Evolutionary conservation across 2,888 invertebrate genomes (phyloP).

Genomic region (Cremastobaeus sp.): DNA sequence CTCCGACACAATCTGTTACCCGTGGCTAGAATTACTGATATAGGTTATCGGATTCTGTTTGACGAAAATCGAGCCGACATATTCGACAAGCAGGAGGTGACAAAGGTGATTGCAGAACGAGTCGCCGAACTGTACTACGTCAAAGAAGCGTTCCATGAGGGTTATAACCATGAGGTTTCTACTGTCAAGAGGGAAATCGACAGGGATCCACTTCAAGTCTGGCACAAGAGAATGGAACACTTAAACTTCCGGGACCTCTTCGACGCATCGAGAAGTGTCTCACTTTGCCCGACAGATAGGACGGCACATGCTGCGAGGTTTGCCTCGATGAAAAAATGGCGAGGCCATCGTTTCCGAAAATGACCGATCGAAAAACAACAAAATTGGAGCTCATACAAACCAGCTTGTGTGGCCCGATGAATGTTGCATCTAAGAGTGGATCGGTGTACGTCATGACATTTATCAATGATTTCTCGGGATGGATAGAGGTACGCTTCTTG

Average conservation of each 20-base stretch:
- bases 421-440: constrained; percentile 55
- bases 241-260: constrained; percentile 15
- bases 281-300: constrained; percentile 1
- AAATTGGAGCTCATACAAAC: constrained; percentile 60
- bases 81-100: too few relatives aligned
- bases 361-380: constrained; percentile 28
- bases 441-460: constrained; percentile 61
- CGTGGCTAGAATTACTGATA: constrained; percentile 31
- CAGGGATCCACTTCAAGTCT: too few relatives aligned
- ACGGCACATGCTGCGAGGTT: constrained; percentile 35
- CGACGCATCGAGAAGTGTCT: constrained; percentile 10
- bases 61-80: constrained; percentile 9
- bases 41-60: constrained; percentile 12
- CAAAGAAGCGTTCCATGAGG: too few relatives aligned
- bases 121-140: neutral
- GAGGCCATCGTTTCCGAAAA: constrained; percentile 48
- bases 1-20: constrained; percentile 24
- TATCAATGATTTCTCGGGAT: constrained; percentile 62
- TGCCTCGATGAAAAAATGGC: constrained; percentile 56
- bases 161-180: too few relatives aligned
- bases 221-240: constrained; percentile 18
- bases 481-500: constrained; percentile 55
- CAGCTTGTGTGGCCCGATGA: constrained; percentile 63
- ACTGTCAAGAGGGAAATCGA: too few relatives aligned
- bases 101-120: neutral